Conservation (phyloP, 2,888 invertebrate species). For the Drosophila villosipedis region DNA sequence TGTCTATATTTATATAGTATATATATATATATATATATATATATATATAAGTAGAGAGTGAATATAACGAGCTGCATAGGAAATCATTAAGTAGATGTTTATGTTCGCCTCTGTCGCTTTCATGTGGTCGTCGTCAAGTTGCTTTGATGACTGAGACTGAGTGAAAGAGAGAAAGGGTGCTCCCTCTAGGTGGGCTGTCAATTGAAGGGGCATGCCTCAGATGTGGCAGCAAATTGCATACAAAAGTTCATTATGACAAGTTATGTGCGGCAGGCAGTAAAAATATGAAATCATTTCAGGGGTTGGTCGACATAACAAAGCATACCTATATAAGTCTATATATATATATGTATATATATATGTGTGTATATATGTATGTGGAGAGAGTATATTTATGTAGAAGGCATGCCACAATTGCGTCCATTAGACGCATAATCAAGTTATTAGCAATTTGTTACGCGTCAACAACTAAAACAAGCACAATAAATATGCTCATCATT, state of each 20-base stretch:
- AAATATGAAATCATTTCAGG: constrained; percentile 47
- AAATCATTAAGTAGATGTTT: constrained; percentile 81
- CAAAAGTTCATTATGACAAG: constrained; percentile 65
- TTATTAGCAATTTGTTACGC: constrained; percentile 74
- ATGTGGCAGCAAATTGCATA: constrained; percentile 75
- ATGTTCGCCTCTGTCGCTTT: constrained; percentile 66
- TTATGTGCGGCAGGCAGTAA: constrained; percentile 61
- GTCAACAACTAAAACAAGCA: constrained; percentile 52
- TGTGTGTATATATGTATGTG: background rate
- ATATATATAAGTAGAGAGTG: constrained; percentile 12
- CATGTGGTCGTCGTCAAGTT: constrained; percentile 74
- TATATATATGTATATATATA: background rate
- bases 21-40: constrained; percentile 10
- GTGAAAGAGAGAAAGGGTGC: constrained; percentile 2
- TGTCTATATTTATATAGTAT: constrained; percentile 3
- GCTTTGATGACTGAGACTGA: constrained; percentile 59
- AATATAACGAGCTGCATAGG: constrained; percentile 51
- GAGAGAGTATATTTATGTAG: constrained; percentile 21
- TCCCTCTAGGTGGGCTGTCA: constrained; percentile 16
- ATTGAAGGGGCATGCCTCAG: constrained; percentile 60
- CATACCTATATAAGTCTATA: constrained; percentile 4
- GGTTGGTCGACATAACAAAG: constrained; percentile 54
- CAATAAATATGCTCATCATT: background rate
- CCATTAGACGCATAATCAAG: constrained; percentile 79
- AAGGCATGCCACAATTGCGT: constrained; percentile 52